Evolutionary conservation across 2,888 invertebrate genomes (phyloP), one percentile per base, ranked within the genome.

Genomic region (Trichogramma evanescens): DNA sequence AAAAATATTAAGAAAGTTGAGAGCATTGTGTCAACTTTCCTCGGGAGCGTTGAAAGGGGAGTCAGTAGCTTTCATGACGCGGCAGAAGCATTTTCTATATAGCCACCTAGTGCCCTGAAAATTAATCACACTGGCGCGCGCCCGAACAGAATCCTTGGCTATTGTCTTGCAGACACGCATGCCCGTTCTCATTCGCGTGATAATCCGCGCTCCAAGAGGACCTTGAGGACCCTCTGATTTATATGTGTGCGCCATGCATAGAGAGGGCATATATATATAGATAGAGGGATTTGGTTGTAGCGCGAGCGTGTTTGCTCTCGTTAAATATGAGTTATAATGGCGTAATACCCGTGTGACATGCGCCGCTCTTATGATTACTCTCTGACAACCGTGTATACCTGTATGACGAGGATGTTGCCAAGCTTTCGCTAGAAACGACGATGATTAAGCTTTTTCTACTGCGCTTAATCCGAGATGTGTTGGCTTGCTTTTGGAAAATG

Each of bases 51-150:
- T 26, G 26, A 26, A 26, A 26, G 26, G 26, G 26, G 26, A 26
- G 26, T 26, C 26, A 26, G 26, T 26, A 26, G 26, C 26, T 26
- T 26, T 26, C 26, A 26, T 26, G 3, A 26, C 26, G 26, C 26
- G 26, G 26, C 3, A 26, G 26, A 26, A 26, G 26, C 26, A 26
- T 26, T 26, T 26, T 26, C 26, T 26, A 3, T 26, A 26, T 26
- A 26, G 26, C 2, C 26, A 26, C 26, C 26, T 26, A 26, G 26
- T 26, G 26, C 26, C 26, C 26, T 26, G 26, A 40, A 53, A 59
- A 61, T 63, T 61, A 63, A 63, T 63, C 63, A 59, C 53, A 56
- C 56, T 59, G 50, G 7, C 42, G n/a, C 39, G 52, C 56, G 46
- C 53, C 56, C 44, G 13, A 3, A 13, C 26, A 26, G n/a, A 13